Percentiles rank a stretch among this genome's conserved stretches.
phyloP scores from a whole-genome alignment of 1,140 invertebrate genomes.

The Notospermus geniculatus region DNA sequence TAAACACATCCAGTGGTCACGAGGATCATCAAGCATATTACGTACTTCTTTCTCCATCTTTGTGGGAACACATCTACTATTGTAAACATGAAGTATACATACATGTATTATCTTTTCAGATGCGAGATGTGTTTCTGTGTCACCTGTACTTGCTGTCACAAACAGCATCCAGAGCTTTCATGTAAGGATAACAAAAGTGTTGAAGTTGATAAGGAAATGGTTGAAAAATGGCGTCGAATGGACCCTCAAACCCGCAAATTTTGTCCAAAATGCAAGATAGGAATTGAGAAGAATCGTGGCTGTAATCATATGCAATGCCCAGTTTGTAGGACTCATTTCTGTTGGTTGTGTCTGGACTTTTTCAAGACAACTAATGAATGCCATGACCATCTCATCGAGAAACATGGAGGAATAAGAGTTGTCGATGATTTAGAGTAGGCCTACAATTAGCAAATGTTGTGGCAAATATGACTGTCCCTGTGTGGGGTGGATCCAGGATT shows the following conservation, averaged over 20 bases:
- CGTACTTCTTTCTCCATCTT: no score
- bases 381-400: no score
- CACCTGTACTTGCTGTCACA: constrained; percentile 9
- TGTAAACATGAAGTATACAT: no score
- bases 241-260: constrained; percentile 9
- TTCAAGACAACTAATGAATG: background rate
- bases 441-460: no score
- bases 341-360: constrained; percentile 22
- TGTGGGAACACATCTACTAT: no score
- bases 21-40: no score
- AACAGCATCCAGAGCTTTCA: constrained; percentile 8
- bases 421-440: no score
- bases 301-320: constrained; percentile 31
- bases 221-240: constrained; percentile 5
- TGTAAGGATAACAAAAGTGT: constrained; percentile 1
- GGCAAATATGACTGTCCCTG: no score
- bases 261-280: constrained; percentile 27
- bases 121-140: constrained; percentile 1
- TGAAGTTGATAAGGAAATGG: background rate
- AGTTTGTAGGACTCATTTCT: constrained; percentile 24
- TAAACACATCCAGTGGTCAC: no score
- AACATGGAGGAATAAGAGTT: no score
- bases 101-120: constrained; percentile 23
- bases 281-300: constrained; percentile 30
- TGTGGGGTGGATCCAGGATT: no score